Evolutionary conservation across 2,797 vertebrate species (phyloP).

Genomic region (Hydrophis major): DNA sequence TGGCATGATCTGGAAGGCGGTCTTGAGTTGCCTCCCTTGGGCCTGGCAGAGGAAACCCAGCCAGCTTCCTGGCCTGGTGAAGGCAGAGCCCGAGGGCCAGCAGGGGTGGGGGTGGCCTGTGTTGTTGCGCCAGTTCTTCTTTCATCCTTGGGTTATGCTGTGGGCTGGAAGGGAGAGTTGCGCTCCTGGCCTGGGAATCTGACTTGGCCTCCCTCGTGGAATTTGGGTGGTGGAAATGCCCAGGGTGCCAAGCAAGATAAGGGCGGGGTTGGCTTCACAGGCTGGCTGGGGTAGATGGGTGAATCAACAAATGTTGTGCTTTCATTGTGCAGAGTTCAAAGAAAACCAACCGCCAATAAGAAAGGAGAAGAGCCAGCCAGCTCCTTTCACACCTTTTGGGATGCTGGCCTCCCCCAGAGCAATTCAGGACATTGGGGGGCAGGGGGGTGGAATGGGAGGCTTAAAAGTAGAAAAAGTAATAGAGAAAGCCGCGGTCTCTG

Average conservation of each 20-base stretch:
- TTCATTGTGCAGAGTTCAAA: background rate
- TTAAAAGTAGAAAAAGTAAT: background rate
- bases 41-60: background rate
- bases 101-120: too few relatives aligned
- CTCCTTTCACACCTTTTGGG: background rate
- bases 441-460: background rate
- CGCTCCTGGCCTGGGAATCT: accelerated
- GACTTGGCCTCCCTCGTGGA: accelerated
- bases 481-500: background rate
- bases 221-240: background rate
- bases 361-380: background rate
- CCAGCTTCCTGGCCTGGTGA: background rate
- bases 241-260: background rate
- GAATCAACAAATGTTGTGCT: background rate
- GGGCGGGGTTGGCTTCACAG: background rate
- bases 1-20: background rate
- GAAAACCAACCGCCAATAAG: background rate
- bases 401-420: background rate
- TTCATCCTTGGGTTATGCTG: background rate
- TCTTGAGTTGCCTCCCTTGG: background rate
- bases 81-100: background rate
- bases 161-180: background rate
- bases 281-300: accelerated
- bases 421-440: background rate
- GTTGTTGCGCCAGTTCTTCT: background rate